Evolutionary conservation across 2,888 invertebrate genomes (phyloP), one percentile per base, ranked within the genome.

Genomic region (Mesochorus sp.): DNA sequence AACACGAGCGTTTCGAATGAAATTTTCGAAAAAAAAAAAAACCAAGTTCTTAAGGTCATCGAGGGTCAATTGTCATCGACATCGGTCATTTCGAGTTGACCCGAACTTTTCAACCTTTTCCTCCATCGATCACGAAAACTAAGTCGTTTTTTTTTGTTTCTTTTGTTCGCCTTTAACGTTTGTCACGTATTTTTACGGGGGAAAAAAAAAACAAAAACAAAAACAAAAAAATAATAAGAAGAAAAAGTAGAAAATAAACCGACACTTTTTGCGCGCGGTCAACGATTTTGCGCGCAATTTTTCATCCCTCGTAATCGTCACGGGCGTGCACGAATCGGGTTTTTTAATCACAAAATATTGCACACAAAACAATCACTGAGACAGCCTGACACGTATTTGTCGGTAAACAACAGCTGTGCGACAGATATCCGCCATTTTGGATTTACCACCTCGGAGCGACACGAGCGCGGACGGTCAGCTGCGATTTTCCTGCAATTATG

Each of bases 361-460:
- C n/a, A n/a, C n/a, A n/a, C n/a, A n/a, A n/a, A n/a, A n/a, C n/a
- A n/a, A n/a, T n/a, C n/a, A n/a, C n/a, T n/a, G n/a, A n/a, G n/a
- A 79, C 14, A 42, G 80, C 76, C 75, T 81, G 82, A 85, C 85
- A 82, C 84, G 82, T 84, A 83, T 88, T 88, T 87, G 88, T 89
- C 84, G 85, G 87, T 89, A 89, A 89, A 90, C 89, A 90, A 88
- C 88, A 90, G 90, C 89, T 89, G 89, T 86, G 83, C 83, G 79
- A 78, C 73, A 79, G 61, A 67, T 76, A 73, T 68, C 64, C 84
- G 86, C 88, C 88, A 88, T 88, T 82, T 86, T 88, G 81, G 8
- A 74, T 39, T 59, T 42, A 39, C 66, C 73, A 71, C 62, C 64
- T 66, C 57, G n/a, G 0, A 6, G n/a, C 5, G 37, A 37, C 24